phyloP scores from a whole-genome alignment of 2,113 vertebrate genomes.

The Python bivittatus region DNA sequence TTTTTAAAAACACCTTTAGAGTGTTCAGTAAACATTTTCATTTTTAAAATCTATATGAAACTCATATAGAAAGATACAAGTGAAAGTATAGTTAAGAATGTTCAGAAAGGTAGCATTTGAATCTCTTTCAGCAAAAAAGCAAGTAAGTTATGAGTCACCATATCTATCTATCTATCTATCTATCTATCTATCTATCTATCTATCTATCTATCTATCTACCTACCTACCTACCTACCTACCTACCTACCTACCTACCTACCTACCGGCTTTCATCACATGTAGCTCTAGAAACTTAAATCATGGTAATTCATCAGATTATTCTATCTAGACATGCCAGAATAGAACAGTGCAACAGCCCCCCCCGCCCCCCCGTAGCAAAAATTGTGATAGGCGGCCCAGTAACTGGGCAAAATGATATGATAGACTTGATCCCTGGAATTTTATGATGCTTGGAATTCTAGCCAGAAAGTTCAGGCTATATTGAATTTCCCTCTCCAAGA shows the following conservation, averaged over 20 bases:
- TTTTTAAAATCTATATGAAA: neutral
- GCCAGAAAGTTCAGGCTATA: neutral
- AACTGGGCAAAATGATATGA: neutral
- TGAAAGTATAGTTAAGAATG: neutral
- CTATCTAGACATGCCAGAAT: neutral
- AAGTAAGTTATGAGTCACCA: neutral
- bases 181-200: neutral
- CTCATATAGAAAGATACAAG: neutral
- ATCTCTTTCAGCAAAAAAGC: neutral
- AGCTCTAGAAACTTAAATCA: neutral
- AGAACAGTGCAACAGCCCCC: neutral
- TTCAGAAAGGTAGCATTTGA: neutral
- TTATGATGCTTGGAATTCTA: neutral
- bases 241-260: too few relatives aligned
- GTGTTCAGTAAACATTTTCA: neutral
- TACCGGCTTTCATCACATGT: neutral
- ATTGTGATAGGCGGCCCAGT: neutral
- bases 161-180: neutral
- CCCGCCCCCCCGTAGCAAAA: too few relatives aligned
- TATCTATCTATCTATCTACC: neutral
- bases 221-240: too few relatives aligned
- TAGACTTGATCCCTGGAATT: neutral
- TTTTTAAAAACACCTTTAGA: neutral
- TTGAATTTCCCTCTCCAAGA: neutral
- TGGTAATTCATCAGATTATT: neutral